Base-by-base conservation (phyloP, 53 echinoderm and acorn worm genomes). In the Actinopyga echinites region DNA sequence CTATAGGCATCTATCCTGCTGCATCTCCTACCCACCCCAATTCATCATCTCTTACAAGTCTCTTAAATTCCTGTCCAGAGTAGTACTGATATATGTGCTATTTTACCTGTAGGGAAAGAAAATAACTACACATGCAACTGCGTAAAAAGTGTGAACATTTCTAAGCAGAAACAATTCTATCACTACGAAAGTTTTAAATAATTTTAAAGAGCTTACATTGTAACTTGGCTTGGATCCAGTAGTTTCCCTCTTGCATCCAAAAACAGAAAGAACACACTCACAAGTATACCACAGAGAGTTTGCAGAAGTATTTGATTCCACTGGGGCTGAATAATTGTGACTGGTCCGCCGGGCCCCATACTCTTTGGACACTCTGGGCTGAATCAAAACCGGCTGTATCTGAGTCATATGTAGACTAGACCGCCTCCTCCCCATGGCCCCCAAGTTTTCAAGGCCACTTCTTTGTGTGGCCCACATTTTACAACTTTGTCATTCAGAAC, bases 261-360 rank as follows among this genome's bases (percentile, higher is more conserved):
- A 90, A 21, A 92, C 63, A 26, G 87, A 82, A 74, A 95, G 82
- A 55, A 95, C 92, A 71, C 95, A 95, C 57, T 95, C 95, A 63
- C 95, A 95, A 17, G 95, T 87, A 55, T 92, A 95, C 95, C 95
- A 95, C 32, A 25, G 66, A 56, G 35, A 32, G 30, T 30, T 52
- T 8, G 25, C 31, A 31, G 31, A 32, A 38, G 25, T 8, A 29
- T 9, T 29, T 11, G 26, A 29, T 25, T 30, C 30, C 62, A 62
- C 62, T 20, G 77, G 77, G 30, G 32, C 28, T 6, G 54, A 31
- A 21, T 77, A 77, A 55, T 28, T 77, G 19, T 30, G 77, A 77
- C 77, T 55, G 11, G 53, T 77, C 31, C 77, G 53, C 21, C 56
- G 77, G 54, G 22, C 49, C 54, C 34, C 30, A 54, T 56, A 32